Evolutionary conservation across 35 echinoderm and acorn worm species (phyloP).

Genomic region (Acanthaster planci): DNA sequence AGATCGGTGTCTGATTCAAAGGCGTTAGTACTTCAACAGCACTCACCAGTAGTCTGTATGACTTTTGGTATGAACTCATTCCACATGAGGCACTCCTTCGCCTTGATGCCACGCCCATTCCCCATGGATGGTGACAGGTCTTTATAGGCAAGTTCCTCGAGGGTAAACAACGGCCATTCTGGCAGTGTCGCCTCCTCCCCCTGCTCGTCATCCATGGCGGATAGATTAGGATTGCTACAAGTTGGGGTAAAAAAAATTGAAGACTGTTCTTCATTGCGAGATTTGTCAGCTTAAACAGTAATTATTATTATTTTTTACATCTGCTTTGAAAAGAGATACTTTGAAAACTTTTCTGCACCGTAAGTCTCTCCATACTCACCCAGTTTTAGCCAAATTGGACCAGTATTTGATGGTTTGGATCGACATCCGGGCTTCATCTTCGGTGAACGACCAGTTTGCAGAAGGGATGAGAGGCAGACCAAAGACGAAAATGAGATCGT

Average conservation of each 20-base stretch:
- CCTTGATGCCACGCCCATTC: slow-evolving; percentile 41
- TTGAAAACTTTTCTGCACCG: too few relatives aligned
- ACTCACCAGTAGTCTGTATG: slow-evolving; percentile 28
- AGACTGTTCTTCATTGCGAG: too few relatives aligned
- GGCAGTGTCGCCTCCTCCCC: neutral
- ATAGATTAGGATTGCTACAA: neutral
- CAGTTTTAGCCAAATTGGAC: slow-evolving; percentile 33
- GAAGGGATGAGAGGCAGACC: neutral
- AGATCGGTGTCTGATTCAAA: too few relatives aligned
- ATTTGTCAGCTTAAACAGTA: too few relatives aligned
- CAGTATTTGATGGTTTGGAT: slow-evolving; percentile 20
- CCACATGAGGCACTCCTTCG: slow-evolving; percentile 52
- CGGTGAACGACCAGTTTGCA: neutral
- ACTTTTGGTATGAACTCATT: slow-evolving; percentile 42
- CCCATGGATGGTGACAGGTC: slow-evolving; percentile 34
- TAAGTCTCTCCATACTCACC: too few relatives aligned
- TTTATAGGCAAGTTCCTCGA: slow-evolving; percentile 50
- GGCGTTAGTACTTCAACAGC: too few relatives aligned
- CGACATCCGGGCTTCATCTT: slow-evolving; percentile 21
- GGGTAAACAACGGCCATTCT: slow-evolving; percentile 46
- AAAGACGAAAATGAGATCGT: slow-evolving; percentile 18
- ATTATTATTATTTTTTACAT: too few relatives aligned
- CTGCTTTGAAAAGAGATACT: too few relatives aligned
- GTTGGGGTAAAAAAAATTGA: neutral
- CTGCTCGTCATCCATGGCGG: neutral